Conservation (phyloP, 1,140 invertebrate species). For the Magallana angulata region DNA sequence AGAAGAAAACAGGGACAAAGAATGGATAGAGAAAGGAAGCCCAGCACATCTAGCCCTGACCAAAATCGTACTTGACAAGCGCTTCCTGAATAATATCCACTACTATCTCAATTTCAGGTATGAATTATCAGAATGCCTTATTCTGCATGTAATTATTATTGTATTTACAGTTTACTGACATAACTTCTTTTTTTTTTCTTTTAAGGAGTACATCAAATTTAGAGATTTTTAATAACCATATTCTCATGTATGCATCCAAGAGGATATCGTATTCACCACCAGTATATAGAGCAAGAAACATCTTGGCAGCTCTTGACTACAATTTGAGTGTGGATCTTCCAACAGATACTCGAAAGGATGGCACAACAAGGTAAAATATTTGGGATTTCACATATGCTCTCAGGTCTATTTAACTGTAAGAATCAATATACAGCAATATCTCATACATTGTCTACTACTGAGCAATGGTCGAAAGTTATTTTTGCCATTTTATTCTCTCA, state of each 20-base stretch:
- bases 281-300: slow-evolving; percentile 40
- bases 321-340: slow-evolving; percentile 24
- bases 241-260: slow-evolving; percentile 33
- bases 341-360: not conserved
- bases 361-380: slow-evolving; percentile 6
- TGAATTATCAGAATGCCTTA: not conserved
- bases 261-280: slow-evolving; percentile 35
- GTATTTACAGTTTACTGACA: too few relatives aligned
- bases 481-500: too few relatives aligned
- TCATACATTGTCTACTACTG: too few relatives aligned
- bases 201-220: slow-evolving; percentile 40
- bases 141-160: too few relatives aligned
- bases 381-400: not conserved
- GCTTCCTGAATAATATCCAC: slow-evolving; percentile 36
- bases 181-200: slow-evolving; percentile 1
- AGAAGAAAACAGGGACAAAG: not conserved
- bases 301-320: slow-evolving; percentile 36
- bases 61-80: slow-evolving; percentile 39
- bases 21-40: slow-evolving; percentile 32
- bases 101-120: slow-evolving; percentile 47
- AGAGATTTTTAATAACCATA: slow-evolving; percentile 33
- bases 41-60: not conserved
- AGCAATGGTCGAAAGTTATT: too few relatives aligned
- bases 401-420: too few relatives aligned
- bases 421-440: too few relatives aligned